Conservation (phyloP, 2,888 invertebrate genomes). For the Stegophylla sp. region DNA sequence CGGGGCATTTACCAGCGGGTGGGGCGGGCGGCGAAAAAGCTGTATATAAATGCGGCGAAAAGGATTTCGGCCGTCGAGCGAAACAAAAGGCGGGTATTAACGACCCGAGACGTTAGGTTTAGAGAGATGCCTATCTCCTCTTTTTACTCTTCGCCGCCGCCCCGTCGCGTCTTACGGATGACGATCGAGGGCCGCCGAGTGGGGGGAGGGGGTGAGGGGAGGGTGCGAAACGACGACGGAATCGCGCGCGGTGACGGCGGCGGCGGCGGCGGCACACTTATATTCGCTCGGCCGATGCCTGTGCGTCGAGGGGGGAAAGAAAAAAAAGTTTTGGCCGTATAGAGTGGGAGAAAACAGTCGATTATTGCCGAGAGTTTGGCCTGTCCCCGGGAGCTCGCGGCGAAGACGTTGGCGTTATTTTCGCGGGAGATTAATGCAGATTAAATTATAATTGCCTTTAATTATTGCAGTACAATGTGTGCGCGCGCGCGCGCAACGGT, state of each 20-base stretch:
- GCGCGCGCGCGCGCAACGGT: too few relatives aligned
- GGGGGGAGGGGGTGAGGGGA: too few relatives aligned
- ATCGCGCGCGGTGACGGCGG: background rate
- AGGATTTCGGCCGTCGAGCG: slow-evolving; percentile 45
- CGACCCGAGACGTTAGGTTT: slow-evolving; percentile 54
- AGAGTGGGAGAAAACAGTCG: background rate
- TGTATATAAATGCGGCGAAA: slow-evolving; percentile 43
- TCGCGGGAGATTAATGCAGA: background rate
- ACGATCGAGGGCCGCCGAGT: too few relatives aligned
- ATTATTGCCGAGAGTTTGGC: background rate
- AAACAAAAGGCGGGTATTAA: slow-evolving; percentile 57
- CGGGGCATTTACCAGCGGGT: slow-evolving; percentile 22
- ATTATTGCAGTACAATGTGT: background rate
- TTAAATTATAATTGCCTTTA: slow-evolving; percentile 6
- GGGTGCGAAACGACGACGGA: background rate
- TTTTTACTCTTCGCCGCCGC: background rate
- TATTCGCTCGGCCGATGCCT: background rate
- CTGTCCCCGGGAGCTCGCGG: too few relatives aligned
- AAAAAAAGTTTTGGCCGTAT: background rate
- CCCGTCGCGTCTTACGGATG: too few relatives aligned
- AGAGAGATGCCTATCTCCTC: slow-evolving; percentile 36
- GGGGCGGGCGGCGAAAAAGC: slow-evolving; percentile 13
- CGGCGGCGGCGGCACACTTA: background rate
- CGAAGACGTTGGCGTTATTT: too few relatives aligned
- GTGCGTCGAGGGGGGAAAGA: background rate